Evolutionary conservation across 2,113 vertebrate genomes (phyloP).

Genomic region (Gallinago paraguaiae): DNA sequence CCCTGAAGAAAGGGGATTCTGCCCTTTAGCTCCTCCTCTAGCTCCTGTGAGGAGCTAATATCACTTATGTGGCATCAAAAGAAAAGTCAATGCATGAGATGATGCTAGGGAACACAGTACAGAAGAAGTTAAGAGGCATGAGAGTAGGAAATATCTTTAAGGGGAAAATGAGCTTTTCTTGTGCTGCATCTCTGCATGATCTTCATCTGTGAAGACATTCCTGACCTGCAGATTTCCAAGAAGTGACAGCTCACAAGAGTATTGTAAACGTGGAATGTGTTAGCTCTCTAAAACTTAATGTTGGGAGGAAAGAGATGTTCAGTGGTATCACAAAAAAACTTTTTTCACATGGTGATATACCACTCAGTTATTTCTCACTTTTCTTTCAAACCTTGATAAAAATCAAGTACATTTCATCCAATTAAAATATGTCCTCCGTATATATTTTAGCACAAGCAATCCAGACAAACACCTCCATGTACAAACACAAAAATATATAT

Average conservation of each 20-base stretch:
- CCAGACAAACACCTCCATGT: constrained; percentile 4
- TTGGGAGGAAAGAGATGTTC: neutral
- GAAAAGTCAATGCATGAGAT: neutral
- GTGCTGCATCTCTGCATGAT: neutral
- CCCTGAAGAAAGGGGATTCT: neutral
- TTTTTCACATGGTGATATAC: neutral
- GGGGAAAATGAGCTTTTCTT: neutral
- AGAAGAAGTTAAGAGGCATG: neutral
- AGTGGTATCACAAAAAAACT: neutral
- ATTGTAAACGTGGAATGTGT: neutral
- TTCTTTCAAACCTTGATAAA: neutral
- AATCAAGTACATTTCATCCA: neutral
- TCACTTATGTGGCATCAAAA: neutral
- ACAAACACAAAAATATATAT: constrained; percentile 57
- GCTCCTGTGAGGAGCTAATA: neutral
- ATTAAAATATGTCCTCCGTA: neutral
- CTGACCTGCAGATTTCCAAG: neutral
- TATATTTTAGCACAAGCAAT: neutral
- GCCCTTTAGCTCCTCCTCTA: too few relatives aligned
- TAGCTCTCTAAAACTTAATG: neutral
- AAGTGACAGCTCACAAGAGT: neutral
- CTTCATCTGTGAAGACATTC: neutral
- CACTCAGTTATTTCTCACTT: neutral
- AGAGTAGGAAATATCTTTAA: neutral
- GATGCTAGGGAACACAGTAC: neutral